Conservation (phyloP, 2,888 invertebrate species). For the Rhodophaea formosa region DNA sequence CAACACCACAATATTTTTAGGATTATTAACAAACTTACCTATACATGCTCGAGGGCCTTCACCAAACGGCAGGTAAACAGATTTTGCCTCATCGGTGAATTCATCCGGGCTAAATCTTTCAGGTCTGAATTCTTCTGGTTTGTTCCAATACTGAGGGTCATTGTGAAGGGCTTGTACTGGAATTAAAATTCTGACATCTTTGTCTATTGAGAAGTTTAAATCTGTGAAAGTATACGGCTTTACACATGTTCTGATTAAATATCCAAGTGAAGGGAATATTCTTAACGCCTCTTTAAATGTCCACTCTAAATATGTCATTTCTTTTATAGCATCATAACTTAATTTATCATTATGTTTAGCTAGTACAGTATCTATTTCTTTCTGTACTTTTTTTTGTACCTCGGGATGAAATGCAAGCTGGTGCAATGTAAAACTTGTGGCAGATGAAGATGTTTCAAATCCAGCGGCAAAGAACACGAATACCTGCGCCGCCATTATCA, state of each 20-base stretch:
- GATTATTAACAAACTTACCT: conserved; percentile 14
- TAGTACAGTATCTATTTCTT: conserved; percentile 44
- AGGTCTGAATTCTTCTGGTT: conserved; percentile 40
- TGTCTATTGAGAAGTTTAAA: conserved; percentile 25
- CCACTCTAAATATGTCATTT: conserved; percentile 36
- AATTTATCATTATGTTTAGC: conserved; percentile 35
- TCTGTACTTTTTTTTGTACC: conserved; percentile 44
- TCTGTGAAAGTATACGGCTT: conserved; percentile 24
- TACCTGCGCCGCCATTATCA: conserved; percentile 35
- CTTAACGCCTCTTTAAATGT: conserved; percentile 41
- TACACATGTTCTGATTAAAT: conserved; percentile 19
- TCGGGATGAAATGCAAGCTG: conserved; percentile 45
- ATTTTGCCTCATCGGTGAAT: conserved; percentile 25
- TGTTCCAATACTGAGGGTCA: conserved; percentile 39
- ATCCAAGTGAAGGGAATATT: conserved; percentile 37
- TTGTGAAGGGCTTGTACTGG: conserved; percentile 41
- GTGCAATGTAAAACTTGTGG: conserved; percentile 43
- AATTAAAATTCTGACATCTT: conserved; percentile 35
- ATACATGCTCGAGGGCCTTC: conserved; percentile 19
- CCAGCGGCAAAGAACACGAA: conserved; percentile 40
- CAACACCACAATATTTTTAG: no score
- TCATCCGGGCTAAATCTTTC: conserved; percentile 38
- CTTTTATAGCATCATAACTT: conserved; percentile 36
- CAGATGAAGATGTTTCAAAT: conserved; percentile 41
- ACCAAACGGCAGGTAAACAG: conserved; percentile 20